phyloP scores from a whole-genome alignment of 2,888 invertebrate genomes.

The Pocota personata region DNA sequence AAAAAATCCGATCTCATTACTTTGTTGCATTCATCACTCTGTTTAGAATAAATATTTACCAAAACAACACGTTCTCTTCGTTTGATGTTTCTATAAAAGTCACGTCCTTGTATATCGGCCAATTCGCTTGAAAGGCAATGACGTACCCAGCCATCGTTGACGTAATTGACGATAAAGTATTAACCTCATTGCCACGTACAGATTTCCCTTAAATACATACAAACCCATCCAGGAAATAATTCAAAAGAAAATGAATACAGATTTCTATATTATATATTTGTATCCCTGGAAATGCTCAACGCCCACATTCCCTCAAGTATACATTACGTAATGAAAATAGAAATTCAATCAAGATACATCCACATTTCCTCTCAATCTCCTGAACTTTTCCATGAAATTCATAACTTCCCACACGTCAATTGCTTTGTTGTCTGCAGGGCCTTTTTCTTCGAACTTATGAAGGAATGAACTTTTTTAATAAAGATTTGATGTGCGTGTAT shows the following conservation, averaged over 20 bases:
- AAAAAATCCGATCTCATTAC: neutral
- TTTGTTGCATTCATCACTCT: neutral
- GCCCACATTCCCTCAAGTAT: neutral
- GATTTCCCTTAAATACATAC: neutral
- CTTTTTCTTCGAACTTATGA: neutral
- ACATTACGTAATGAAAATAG: neutral
- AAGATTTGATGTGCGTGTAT: neutral
- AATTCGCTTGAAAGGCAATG: neutral
- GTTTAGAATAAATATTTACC: neutral
- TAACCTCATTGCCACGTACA: neutral
- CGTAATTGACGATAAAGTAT: neutral
- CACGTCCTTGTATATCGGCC: conserved; percentile 1
- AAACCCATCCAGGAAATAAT: neutral
- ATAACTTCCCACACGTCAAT: neutral
- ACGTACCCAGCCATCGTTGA: conserved; percentile 10
- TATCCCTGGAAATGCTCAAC: neutral
- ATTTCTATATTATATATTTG: neutral
- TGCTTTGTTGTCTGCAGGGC: neutral
- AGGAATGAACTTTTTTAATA: neutral
- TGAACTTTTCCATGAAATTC: neutral
- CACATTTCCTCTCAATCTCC: conserved; percentile 3
- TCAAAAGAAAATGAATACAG: neutral
- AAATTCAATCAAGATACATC: conserved; percentile 8
- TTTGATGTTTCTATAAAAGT: conserved; percentile 1
- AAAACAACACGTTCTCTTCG: neutral